Base-by-base conservation (phyloP, 2,888 invertebrate genomes). In the Desoria tigrina region DNA sequence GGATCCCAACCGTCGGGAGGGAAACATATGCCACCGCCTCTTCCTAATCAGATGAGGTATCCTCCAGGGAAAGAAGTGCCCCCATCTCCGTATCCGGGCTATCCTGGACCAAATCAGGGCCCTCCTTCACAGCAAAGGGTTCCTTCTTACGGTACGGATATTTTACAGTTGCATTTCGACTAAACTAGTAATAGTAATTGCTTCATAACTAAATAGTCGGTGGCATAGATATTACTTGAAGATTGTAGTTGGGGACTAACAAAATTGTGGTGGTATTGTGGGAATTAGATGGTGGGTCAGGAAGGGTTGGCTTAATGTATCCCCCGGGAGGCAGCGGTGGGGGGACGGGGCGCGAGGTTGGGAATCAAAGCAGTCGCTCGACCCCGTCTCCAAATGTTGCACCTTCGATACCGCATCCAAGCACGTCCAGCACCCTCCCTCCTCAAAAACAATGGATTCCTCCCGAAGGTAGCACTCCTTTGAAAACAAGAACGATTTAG, bases 341-440 rank as follows among this genome's bases (percentile, higher is more conserved):
- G 75, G 23, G 77, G 72, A 55, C 75, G 68, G 77, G 74, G 61
- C 76, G 77, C 45, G 77, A 77, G 62, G 77, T 76, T 50, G 77
- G 77, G 60, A 65, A 65, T 64, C 56, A 74, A 72, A 63, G 16
- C 45, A 45, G 45, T 45, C 63, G 75, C 45, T 66, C 69, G 59
- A 66, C 69, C 63, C 63, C 70, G 53, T 76, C 76, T 42, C 74
- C 74, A 45, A 63, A 45, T 42, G 66, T 64, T 42, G 26, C 58
- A 28, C 42, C 65, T 60, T 32, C 64, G 51, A 39, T 55, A 61
- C 54, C 65, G 42, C 65, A 45, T 21, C 21, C 45, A 6, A 45
- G 45, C 45, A 45, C 45, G 6, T 16, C 45, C 21, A 51, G 21
- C 45, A 63, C 63, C 32, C 45, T 63, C 42, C 50, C 63, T 50